Conservation (phyloP, 2,113 vertebrate genomes). For the Parotia lawesii region DNA sequence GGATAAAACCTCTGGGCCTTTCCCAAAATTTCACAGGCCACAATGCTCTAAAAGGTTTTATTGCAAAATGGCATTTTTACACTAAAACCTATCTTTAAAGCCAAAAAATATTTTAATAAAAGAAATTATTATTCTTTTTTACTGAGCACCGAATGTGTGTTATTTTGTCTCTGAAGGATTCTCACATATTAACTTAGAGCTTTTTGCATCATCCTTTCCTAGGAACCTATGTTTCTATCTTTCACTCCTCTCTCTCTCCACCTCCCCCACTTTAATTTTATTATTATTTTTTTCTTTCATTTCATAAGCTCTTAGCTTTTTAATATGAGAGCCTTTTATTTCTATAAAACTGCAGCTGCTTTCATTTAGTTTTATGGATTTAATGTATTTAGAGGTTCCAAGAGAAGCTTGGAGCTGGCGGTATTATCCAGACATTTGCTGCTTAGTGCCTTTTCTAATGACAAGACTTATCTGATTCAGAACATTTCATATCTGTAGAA, state of each 20-base stretch:
- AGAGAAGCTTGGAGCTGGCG: conserved; percentile 47
- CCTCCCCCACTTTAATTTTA: conserved; percentile 45
- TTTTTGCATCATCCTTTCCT: conserved; percentile 14
- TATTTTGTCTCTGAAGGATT: conserved; percentile 25
- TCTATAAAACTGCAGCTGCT: conserved; percentile 75
- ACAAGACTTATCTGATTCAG: conserved; percentile 56
- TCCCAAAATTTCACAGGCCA: not conserved
- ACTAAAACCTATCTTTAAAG: not conserved
- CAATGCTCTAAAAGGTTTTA: not conserved
- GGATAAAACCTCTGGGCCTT: not conserved
- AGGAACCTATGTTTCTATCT: conserved; percentile 55
- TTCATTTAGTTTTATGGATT: conserved; percentile 79
- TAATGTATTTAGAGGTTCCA: conserved; percentile 69
- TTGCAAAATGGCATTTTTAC: not conserved
- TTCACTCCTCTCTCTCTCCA: not conserved
- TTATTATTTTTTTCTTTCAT: conserved; percentile 69
- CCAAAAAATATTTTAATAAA: not conserved
- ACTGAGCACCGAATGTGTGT: not conserved
- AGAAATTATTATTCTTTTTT: not conserved
- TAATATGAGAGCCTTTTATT: conserved; percentile 75
- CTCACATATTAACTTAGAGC: not conserved
- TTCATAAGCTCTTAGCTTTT: conserved; percentile 74
- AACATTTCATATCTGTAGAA: conserved; percentile 56
- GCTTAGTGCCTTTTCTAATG: conserved; percentile 68
- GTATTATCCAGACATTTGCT: conserved; percentile 66